Evolutionary conservation across 2,797 vertebrate genomes (phyloP).

Genomic region (Oreortyx pictus): DNA sequence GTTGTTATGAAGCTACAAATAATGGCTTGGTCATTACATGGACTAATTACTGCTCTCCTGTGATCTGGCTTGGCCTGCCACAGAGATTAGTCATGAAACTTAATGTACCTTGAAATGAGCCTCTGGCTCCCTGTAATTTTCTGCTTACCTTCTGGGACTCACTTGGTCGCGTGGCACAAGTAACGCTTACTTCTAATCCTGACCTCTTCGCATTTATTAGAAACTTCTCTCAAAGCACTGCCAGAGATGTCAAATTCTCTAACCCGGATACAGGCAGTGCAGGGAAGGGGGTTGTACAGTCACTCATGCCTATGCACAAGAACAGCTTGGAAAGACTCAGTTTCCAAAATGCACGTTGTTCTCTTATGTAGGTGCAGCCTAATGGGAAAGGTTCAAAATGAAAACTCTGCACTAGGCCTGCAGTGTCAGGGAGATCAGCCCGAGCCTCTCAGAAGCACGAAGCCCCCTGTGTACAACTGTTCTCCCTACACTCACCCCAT

Average conservation of each 20-base stretch:
- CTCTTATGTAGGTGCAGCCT: neutral
- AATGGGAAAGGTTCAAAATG: neutral
- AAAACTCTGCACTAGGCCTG: neutral
- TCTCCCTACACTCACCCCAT: neutral
- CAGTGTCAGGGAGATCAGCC: neutral
- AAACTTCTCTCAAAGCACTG: neutral
- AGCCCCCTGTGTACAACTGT: neutral
- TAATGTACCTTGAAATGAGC: constrained; percentile 11
- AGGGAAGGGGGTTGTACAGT: neutral
- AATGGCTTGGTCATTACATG: neutral
- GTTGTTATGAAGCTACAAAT: constrained; percentile 36
- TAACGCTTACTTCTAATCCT: neutral
- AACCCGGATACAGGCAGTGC: neutral
- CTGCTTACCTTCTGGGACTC: neutral
- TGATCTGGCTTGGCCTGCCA: neutral
- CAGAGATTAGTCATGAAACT: neutral
- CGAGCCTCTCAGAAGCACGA: neutral
- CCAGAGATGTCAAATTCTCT: neutral
- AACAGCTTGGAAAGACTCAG: neutral
- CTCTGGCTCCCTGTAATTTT: neutral
- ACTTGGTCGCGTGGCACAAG: neutral
- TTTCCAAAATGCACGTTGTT: neutral
- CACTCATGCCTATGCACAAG: neutral
- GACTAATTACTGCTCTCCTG: constrained; percentile 7
- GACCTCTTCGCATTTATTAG: neutral